Conservation (phyloP, 2,797 vertebrate species). For the Fratercula arctica region DNA sequence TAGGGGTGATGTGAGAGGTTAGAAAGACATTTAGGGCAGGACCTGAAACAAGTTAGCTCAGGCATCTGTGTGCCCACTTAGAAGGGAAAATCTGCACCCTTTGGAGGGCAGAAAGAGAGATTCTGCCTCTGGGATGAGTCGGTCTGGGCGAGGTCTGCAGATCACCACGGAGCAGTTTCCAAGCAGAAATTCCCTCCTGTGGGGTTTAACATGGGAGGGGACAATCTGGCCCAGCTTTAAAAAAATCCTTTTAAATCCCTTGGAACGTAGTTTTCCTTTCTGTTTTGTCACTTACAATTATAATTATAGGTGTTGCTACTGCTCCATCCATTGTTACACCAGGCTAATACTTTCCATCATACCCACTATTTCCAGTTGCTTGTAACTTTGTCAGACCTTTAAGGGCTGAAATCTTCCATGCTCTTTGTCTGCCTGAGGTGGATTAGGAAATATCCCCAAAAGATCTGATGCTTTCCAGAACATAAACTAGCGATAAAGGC, state of each 20-base stretch:
- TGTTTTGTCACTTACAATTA: not conserved
- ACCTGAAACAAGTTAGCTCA: not conserved
- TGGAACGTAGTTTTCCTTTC: not conserved
- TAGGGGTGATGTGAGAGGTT: not conserved
- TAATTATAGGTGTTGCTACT: constrained; percentile 11
- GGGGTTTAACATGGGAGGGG: not conserved
- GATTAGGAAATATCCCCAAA: not conserved
- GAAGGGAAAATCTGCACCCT: not conserved
- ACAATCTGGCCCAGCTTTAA: not conserved
- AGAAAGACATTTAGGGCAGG: not conserved
- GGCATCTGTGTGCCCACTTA: not conserved
- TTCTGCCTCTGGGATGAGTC: not conserved
- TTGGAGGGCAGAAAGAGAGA: not conserved
- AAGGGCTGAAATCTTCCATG: not conserved
- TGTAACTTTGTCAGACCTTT: constrained; percentile 3
- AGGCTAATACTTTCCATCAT: constrained; percentile 21
- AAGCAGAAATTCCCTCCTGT: not conserved
- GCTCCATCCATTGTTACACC: constrained; percentile 9
- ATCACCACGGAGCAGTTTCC: not conserved
- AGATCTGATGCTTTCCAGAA: not conserved
- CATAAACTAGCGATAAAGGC: not conserved
- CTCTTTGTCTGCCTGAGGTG: not conserved
- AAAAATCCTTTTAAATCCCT: not conserved
- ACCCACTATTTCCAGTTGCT: not conserved
- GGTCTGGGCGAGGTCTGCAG: not conserved